These are phyloP conservation scores for Acleris sparsana DNA, from an alignment of 2,888 invertebrate genomes.

Conservation along the genomic window DNA sequence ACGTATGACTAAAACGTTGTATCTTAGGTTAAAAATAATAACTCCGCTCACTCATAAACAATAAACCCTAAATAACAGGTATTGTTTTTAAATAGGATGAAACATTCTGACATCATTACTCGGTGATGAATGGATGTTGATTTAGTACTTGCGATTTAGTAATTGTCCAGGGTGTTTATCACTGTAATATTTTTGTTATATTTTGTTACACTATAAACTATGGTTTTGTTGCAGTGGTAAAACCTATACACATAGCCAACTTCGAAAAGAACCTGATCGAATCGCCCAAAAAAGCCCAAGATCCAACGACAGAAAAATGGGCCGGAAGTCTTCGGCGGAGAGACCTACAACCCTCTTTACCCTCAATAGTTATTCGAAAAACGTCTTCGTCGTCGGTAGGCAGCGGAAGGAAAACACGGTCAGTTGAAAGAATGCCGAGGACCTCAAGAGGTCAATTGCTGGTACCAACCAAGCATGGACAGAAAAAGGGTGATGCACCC, in stretches of 20 bases:
- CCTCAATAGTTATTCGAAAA: conserved; percentile 82
- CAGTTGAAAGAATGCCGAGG: conserved; percentile 72
- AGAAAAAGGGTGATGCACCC: conserved; percentile 64
- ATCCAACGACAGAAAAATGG: conserved; percentile 86
- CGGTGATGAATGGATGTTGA: too few relatives aligned
- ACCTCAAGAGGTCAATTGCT: conserved; percentile 56
- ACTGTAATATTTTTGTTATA: not conserved
- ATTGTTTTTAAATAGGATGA: too few relatives aligned
- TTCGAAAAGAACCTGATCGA: conserved; percentile 60
- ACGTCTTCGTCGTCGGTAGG: conserved; percentile 73
- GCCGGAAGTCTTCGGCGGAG: conserved; percentile 86
- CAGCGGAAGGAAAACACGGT: conserved; percentile 70
- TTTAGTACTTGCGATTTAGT: too few relatives aligned
- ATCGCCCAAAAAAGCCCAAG: conserved; percentile 61
- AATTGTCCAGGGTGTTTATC: conserved; percentile 1
- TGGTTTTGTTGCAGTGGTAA: conserved; percentile 64
- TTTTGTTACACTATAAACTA: not conserved
- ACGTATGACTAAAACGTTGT: too few relatives aligned
- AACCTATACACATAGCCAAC: conserved; percentile 61
- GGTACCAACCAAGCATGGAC: conserved; percentile 65
- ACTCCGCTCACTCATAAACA: too few relatives aligned
- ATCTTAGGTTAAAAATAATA: too few relatives aligned
- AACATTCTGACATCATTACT: too few relatives aligned
- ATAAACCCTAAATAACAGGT: too few relatives aligned
- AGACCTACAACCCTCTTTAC: conserved; percentile 86